These are phyloP conservation scores for Orientallactaga bullata DNA, from an alignment of 2,113 vertebrate genomes.

Conservation along the genomic window DNA sequence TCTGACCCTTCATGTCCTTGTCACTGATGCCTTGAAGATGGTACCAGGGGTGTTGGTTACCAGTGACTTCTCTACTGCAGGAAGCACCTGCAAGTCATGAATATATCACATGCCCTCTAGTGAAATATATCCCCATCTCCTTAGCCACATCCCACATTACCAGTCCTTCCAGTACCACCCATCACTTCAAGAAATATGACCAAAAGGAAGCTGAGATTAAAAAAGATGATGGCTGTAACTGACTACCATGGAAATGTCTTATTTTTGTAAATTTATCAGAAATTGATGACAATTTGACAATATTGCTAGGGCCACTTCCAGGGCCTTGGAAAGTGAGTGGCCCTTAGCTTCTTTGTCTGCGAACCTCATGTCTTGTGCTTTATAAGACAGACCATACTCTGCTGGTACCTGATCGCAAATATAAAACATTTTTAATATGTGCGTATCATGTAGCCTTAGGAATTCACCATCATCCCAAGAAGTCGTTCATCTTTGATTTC, in stretches of 20 bases:
- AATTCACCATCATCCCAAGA: neutral
- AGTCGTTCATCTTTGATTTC: neutral
- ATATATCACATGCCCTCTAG: neutral
- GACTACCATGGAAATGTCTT: constrained; percentile 16
- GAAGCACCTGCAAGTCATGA: neutral
- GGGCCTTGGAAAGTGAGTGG: neutral
- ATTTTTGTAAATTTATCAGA: constrained; percentile 9
- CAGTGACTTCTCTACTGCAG: neutral
- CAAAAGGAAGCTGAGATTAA: neutral
- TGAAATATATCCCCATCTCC: neutral
- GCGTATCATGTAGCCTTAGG: neutral
- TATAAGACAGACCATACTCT: neutral
- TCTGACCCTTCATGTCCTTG: neutral
- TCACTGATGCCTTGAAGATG: neutral
- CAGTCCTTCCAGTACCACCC: neutral
- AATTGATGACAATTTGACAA: neutral
- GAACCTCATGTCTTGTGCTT: neutral
- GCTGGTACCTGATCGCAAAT: neutral
- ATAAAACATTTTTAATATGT: neutral
- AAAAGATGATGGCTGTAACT: neutral
- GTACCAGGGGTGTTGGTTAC: neutral
- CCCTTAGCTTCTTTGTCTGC: neutral
- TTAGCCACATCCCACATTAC: neutral
- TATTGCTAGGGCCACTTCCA: neutral
- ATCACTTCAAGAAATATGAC: neutral